Percentiles rank a stretch among this genome's conserved stretches.
Evolutionary conservation across 1,140 invertebrate genomes (phyloP).

Genomic region (Zaprionus ornatus): DNA sequence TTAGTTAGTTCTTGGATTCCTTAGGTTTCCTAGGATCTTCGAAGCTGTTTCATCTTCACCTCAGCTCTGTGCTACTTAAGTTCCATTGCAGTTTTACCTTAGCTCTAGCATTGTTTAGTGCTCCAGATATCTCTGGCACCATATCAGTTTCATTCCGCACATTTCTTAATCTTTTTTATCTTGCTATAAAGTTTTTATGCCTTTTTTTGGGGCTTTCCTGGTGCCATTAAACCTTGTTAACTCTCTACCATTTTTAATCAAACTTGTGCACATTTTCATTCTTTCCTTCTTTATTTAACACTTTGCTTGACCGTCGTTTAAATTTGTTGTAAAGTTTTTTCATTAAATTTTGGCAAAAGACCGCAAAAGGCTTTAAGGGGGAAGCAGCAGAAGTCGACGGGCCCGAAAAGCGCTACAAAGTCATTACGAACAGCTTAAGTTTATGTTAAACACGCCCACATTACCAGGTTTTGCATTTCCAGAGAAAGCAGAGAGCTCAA

Average conservation of each 20-base stretch:
- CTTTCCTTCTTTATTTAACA: background rate
- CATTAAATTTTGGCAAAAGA: constrained; percentile 53
- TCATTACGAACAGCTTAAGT: constrained; percentile 79
- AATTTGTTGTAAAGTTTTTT: constrained; percentile 62
- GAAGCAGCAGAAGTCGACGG: background rate
- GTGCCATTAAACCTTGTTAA: background rate
- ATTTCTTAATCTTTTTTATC: background rate
- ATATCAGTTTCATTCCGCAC: background rate
- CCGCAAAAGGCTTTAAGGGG: constrained; percentile 46
- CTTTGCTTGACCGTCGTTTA: constrained; percentile 25
- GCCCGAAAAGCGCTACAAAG: constrained; percentile 56
- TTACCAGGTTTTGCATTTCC: constrained; percentile 74
- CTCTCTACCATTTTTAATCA: background rate
- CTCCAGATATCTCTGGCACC: background rate
- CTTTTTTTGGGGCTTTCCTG: background rate
- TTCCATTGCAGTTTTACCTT: background rate
- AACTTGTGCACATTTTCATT: background rate
- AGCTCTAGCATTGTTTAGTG: background rate
- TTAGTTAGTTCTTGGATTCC: too few relatives aligned
- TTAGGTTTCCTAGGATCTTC: background rate
- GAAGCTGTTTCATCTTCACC: background rate
- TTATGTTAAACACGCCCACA: constrained; percentile 78
- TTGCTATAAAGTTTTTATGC: background rate
- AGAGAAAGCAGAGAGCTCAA: constrained; percentile 23
- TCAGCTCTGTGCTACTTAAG: too few relatives aligned